These are phyloP conservation scores for Menidia menidia DNA, from an alignment of 2,797 vertebrate species.

Conservation along the genomic window DNA sequence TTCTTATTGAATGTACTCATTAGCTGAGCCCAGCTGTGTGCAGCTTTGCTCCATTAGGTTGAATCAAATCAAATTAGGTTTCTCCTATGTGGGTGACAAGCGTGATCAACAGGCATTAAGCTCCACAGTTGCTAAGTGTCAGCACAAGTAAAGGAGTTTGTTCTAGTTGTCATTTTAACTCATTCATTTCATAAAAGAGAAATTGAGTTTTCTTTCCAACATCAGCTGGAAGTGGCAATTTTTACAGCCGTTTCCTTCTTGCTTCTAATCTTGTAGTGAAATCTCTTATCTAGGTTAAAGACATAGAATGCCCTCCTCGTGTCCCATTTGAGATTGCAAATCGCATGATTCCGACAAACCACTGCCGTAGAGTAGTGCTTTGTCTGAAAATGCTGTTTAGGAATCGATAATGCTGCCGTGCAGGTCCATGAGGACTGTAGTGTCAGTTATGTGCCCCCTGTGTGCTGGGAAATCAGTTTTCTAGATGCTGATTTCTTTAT, in stretches of 20 bases:
- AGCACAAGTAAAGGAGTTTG: conserved; percentile 44
- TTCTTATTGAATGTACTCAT: conserved; percentile 40
- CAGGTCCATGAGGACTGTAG: background rate
- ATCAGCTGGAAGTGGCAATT: background rate
- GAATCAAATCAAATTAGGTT: conserved; percentile 50
- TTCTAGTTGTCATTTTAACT: conserved; percentile 8
- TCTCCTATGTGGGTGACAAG: conserved; percentile 22
- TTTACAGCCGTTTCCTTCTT: too few species aligned
- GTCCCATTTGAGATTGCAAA: background rate
- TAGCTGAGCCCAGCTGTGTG: conserved; percentile 53
- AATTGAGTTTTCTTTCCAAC: background rate
- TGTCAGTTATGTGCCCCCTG: background rate
- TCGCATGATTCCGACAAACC: background rate
- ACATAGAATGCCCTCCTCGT: background rate
- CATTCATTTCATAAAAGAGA: background rate
- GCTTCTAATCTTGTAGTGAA: too few species aligned
- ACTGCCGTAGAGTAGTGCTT: background rate
- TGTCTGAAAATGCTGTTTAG: background rate
- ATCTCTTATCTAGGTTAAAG: background rate
- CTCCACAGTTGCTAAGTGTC: conserved; percentile 30
- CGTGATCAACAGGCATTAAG: conserved; percentile 27
- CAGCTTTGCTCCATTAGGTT: conserved; percentile 35
- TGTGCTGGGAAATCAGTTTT: conserved; percentile 5
- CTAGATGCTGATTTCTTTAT: background rate
- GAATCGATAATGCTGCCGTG: conserved; percentile 3